phyloP scores from a whole-genome alignment of 2,113 vertebrate genomes.

The Engystomops pustulosus region DNA sequence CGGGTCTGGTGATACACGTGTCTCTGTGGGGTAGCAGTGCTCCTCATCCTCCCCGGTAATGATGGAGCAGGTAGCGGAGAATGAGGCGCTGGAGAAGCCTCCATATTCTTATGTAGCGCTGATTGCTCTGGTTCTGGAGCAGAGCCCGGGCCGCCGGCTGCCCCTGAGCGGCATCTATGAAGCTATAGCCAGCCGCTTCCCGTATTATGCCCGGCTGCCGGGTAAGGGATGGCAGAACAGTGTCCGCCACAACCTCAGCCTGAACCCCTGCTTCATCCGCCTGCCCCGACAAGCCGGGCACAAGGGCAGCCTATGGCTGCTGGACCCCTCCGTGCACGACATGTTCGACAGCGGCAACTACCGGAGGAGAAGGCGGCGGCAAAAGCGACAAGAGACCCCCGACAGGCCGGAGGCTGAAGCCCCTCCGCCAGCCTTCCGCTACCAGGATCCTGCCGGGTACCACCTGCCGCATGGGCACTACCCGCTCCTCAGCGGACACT shows the following conservation, averaged over 20 bases:
- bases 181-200: slow-evolving; percentile 77
- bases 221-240: slow-evolving; percentile 83
- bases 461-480: too few relatives aligned
- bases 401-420: too few relatives aligned
- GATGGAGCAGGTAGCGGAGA: background rate
- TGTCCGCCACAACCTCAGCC: slow-evolving; percentile 82
- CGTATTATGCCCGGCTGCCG: slow-evolving; percentile 74
- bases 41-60: background rate
- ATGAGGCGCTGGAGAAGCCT: slow-evolving; percentile 67
- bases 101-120: slow-evolving; percentile 83
- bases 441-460: too few relatives aligned
- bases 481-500: too few relatives aligned
- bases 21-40: too few relatives aligned
- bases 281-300: slow-evolving; percentile 69
- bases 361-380: slow-evolving; percentile 70
- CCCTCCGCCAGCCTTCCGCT: too few relatives aligned
- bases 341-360: slow-evolving; percentile 80
- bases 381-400: background rate
- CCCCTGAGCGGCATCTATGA: slow-evolving; percentile 81
- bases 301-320: slow-evolving; percentile 77
- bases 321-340: slow-evolving; percentile 76
- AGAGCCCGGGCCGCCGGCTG: slow-evolving; percentile 72
- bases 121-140: slow-evolving; percentile 83
- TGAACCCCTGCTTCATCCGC: slow-evolving; percentile 81
- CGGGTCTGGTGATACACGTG: background rate